phyloP scores from a whole-genome alignment of 2,797 vertebrate genomes.

The Esox masquinongy region DNA sequence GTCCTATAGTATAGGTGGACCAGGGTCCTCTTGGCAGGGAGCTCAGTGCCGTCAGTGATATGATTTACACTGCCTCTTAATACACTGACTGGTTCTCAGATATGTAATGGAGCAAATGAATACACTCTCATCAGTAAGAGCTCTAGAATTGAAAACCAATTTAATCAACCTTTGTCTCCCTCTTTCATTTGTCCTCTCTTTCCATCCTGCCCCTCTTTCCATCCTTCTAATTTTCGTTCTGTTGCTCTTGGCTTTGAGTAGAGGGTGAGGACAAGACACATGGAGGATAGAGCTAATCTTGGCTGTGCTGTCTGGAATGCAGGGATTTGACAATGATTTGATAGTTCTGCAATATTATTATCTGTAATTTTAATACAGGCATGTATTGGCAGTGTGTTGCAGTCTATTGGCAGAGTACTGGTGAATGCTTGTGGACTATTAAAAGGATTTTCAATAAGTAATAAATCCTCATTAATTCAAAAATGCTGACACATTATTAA shows the following conservation, averaged over 20 bases:
- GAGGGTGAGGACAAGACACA: constrained; percentile 38
- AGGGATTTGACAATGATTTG: constrained; percentile 56
- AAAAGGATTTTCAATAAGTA: constrained; percentile 45
- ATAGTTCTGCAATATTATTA: constrained; percentile 54
- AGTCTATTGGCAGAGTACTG: constrained; percentile 27
- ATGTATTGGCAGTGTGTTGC: constrained; percentile 43
- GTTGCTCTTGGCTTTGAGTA: constrained; percentile 39
- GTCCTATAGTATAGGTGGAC: constrained; percentile 44
- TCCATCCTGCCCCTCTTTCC: constrained; percentile 45
- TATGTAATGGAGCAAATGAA: constrained; percentile 74
- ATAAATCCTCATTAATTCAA: constrained; percentile 56
- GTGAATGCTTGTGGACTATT: constrained; percentile 11
- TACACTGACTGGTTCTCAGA: constrained; percentile 73
- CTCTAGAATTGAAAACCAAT: constrained; percentile 74
- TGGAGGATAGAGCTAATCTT: constrained; percentile 53
- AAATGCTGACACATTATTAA: constrained; percentile 44
- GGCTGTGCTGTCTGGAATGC: constrained; percentile 59
- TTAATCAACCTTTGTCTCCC: constrained; percentile 75
- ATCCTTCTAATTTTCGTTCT: neutral
- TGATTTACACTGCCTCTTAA: constrained; percentile 75
- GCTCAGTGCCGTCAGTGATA: constrained; percentile 58
- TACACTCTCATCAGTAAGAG: constrained; percentile 66
- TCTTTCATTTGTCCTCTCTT: constrained; percentile 60
- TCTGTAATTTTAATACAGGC: constrained; percentile 35
- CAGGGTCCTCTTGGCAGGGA: constrained; percentile 55